Evolutionary conservation across 2,888 invertebrate genomes (phyloP).

Genomic region (Linnaemya tessellans): DNA sequence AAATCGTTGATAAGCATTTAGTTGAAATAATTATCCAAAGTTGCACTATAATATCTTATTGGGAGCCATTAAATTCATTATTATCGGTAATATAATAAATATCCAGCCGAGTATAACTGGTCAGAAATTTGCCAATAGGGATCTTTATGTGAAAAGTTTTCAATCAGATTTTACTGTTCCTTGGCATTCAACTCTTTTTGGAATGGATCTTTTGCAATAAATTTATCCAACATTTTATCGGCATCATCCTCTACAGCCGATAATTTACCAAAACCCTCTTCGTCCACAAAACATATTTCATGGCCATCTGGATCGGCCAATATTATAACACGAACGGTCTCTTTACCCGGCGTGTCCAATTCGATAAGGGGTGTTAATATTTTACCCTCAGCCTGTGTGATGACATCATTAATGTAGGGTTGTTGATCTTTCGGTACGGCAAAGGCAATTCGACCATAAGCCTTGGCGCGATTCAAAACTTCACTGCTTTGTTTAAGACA

Average conservation of each 20-base stretch:
- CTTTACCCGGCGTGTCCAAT: conserved; percentile 98
- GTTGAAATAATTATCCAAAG: neutral
- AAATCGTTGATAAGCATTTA: neutral
- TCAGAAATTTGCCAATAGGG: neutral
- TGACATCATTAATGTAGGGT: conserved; percentile 88
- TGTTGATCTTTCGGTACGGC: conserved; percentile 92
- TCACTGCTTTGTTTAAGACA: conserved; percentile 85
- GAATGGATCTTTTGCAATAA: conserved; percentile 85
- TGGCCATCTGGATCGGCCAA: conserved; percentile 98
- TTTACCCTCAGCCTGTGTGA: conserved; percentile 88
- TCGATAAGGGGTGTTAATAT: conserved; percentile 95
- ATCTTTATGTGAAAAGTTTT: neutral
- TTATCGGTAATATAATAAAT: neutral
- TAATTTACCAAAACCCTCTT: conserved; percentile 95
- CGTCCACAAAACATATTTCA: conserved; percentile 99
- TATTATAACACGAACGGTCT: conserved; percentile 97
- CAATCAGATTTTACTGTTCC: conserved; percentile 45
- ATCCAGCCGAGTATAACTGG: neutral
- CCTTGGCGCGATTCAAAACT: conserved; percentile 91
- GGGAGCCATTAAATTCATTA: neutral
- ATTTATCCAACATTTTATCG: conserved; percentile 90
- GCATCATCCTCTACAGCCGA: conserved; percentile 94
- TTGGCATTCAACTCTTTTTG: conserved; percentile 76
- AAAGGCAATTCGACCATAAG: conserved; percentile 98
- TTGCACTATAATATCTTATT: neutral